A percentile compares a stretch with the other conserved stretches of the same genome.
phyloP scores from a whole-genome alignment of 2,888 invertebrate species.

The Thelaira solivaga region DNA sequence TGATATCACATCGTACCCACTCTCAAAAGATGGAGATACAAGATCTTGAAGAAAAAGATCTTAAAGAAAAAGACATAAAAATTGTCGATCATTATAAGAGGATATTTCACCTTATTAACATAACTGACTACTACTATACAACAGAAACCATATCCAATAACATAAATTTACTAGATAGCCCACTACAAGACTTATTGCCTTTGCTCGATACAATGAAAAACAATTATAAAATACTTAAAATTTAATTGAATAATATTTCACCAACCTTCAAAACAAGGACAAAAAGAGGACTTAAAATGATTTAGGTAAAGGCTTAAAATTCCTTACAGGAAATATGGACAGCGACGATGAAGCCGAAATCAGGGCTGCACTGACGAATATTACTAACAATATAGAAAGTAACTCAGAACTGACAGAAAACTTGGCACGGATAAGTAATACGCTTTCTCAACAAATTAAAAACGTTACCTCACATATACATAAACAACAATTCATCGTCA shows the following conservation, averaged over 20 bases:
- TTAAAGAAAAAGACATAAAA: neutral
- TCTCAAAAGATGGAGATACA: too few species aligned
- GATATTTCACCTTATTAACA: conserved; percentile 13
- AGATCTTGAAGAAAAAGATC: too few species aligned
- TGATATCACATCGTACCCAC: too few species aligned
- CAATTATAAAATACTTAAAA: too few species aligned
- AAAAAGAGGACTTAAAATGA: conserved; percentile 17
- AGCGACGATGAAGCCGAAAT: conserved; percentile 38
- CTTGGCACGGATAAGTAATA: neutral
- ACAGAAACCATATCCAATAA: neutral
- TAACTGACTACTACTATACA: neutral
- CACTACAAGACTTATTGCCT: neutral
- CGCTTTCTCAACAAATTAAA: neutral
- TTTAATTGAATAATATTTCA: neutral
- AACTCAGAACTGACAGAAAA: too few species aligned
- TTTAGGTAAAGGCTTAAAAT: conserved; percentile 18
- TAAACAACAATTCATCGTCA: neutral
- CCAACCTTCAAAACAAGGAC: neutral
- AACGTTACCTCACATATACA: conserved; percentile 12
- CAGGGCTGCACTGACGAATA: neutral
- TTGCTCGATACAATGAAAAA: neutral
- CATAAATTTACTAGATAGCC: neutral
- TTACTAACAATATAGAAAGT: neutral
- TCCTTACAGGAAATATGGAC: conserved; percentile 27
- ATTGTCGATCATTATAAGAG: neutral